These are phyloP conservation scores for Himantopus leucocephalus DNA, from an alignment of 2,113 vertebrate genomes.

Conservation along the genomic window DNA sequence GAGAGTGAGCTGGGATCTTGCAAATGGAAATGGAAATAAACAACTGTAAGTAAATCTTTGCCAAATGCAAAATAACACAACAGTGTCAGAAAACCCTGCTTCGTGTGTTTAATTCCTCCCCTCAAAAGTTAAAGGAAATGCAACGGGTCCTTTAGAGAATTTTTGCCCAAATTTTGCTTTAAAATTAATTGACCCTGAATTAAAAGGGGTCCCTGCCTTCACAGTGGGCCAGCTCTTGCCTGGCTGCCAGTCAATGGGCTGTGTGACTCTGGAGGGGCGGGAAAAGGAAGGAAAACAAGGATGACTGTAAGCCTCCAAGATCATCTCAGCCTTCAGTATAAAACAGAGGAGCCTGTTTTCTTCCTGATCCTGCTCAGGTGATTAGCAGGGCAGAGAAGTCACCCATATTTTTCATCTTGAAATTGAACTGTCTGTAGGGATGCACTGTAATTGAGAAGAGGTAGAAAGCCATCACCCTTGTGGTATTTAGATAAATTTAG, in stretches of 20 bases:
- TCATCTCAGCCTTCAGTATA: background rate
- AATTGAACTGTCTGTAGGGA: background rate
- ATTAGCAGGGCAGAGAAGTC: background rate
- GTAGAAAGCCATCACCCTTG: background rate
- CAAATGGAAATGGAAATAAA: conserved; percentile 10
- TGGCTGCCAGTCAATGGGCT: background rate
- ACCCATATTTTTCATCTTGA: background rate
- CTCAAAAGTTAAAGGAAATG: background rate
- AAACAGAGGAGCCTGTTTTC: background rate
- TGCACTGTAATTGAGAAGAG: background rate
- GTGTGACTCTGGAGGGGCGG: background rate
- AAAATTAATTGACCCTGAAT: background rate
- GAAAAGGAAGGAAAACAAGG: background rate
- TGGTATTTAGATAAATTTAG: background rate
- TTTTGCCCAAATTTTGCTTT: background rate
- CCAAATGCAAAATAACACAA: background rate
- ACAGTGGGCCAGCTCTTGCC: background rate
- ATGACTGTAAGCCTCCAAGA: background rate
- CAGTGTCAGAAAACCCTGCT: background rate
- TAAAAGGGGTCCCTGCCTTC: background rate
- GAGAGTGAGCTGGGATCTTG: background rate
- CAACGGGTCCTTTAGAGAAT: background rate
- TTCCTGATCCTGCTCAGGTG: background rate
- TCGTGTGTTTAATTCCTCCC: background rate
- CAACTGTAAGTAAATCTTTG: background rate